phyloP scores from a whole-genome alignment of 2,113 vertebrate genomes.

The Crotalus horridus region DNA sequence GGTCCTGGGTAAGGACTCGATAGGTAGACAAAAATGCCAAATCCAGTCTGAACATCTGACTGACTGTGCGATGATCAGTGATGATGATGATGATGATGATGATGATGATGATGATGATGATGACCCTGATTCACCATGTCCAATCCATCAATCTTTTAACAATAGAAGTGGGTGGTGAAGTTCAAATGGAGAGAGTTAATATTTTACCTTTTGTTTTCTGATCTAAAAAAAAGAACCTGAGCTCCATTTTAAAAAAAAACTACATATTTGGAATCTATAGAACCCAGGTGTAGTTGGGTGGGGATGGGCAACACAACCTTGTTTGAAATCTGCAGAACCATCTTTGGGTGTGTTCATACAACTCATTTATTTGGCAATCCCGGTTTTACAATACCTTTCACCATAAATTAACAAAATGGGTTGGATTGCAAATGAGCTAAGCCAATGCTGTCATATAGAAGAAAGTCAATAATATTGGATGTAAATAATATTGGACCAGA shows the following conservation, averaged over 20 bases:
- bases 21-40: too few relatives aligned
- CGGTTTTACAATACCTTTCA: neutral
- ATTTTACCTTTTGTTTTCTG: neutral
- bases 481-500: neutral
- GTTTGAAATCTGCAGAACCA: neutral
- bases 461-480: neutral
- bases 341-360: neutral
- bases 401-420: neutral
- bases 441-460: neutral
- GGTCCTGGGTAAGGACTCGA: too few relatives aligned
- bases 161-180: neutral
- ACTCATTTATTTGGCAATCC: neutral
- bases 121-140: neutral
- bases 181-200: neutral
- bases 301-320: neutral
- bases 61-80: too few relatives aligned
- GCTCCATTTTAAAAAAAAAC: neutral
- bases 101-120: too few relatives aligned
- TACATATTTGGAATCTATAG: neutral
- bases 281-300: neutral
- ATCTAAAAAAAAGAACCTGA: neutral
- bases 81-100: too few relatives aligned
- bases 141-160: neutral
- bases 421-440: neutral
- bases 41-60: too few relatives aligned